phyloP scores from a whole-genome alignment of 2,888 invertebrate species.

The Poecilobothrus nobilitatus region DNA sequence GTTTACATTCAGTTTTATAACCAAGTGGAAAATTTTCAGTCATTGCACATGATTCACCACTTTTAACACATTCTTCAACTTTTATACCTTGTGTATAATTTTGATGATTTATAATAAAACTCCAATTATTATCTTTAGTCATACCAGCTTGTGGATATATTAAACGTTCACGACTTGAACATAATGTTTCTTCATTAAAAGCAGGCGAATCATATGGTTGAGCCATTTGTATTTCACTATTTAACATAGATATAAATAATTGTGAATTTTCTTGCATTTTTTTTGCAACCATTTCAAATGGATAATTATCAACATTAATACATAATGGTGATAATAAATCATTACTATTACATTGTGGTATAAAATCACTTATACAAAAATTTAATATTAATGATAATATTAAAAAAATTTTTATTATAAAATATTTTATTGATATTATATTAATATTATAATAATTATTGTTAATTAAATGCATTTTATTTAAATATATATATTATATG shows the following conservation, averaged over 20 bases:
- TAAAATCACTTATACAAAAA: background rate
- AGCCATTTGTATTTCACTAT: constrained; percentile 41
- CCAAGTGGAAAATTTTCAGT: constrained; percentile 45
- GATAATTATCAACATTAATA: constrained; percentile 44
- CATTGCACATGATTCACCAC: constrained; percentile 46
- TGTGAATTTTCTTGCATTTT: constrained; percentile 27
- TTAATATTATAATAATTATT: too few species aligned
- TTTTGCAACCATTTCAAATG: constrained; percentile 36
- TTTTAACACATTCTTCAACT: constrained; percentile 59
- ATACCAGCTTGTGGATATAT: constrained; percentile 55
- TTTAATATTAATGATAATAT: too few species aligned
- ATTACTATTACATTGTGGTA: background rate
- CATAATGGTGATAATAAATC: constrained; percentile 38
- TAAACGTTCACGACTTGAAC: constrained; percentile 41
- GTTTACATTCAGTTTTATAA: constrained; percentile 50
- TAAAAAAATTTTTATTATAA: too few species aligned
- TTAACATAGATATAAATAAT: constrained; percentile 36
- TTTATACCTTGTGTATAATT: constrained; percentile 62
- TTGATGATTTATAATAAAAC: constrained; percentile 58
- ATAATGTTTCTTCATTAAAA: constrained; percentile 42
- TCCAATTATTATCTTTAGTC: constrained; percentile 56
- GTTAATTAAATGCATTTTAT: too few species aligned
- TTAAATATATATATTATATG: too few species aligned
- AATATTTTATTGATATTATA: too few species aligned
- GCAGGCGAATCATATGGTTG: constrained; percentile 42